These are phyloP conservation scores for Machimus atricapillus DNA, from an alignment of 2,888 invertebrate species.

Conservation along the genomic window DNA sequence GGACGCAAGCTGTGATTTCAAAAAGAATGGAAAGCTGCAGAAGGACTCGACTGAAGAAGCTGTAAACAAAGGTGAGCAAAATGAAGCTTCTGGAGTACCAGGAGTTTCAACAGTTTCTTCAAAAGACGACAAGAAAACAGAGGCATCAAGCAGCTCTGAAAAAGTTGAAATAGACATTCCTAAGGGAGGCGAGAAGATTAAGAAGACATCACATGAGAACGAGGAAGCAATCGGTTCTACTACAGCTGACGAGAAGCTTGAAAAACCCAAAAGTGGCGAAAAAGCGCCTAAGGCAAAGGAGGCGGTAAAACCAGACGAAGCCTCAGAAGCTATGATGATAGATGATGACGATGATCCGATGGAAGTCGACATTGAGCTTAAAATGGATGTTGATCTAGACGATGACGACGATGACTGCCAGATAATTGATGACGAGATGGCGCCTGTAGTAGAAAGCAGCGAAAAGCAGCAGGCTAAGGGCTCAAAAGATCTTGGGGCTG, in stretches of 20 bases:
- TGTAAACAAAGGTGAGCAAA: neutral
- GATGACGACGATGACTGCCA: neutral
- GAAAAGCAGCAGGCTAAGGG: conserved; percentile 12
- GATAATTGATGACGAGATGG: conserved; percentile 28
- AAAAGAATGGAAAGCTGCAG: neutral
- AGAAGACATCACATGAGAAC: neutral
- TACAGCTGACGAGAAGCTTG: neutral
- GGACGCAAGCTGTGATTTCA: neutral
- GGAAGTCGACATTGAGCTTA: conserved; percentile 16
- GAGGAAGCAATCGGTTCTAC: neutral
- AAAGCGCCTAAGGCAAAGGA: neutral
- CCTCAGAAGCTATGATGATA: neutral
- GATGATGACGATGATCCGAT: neutral
- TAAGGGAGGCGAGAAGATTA: neutral
- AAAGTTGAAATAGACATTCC: neutral
- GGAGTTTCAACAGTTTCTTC: neutral
- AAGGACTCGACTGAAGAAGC: neutral
- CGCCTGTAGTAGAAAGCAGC: neutral
- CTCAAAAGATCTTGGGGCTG: conserved; percentile 38
- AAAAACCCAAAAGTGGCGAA: neutral
- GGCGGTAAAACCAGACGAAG: neutral
- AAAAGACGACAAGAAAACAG: neutral
- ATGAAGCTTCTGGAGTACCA: neutral
- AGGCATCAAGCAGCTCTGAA: neutral
- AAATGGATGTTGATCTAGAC: conserved; percentile 24